These are phyloP conservation scores for Nannobrachium achirus DNA, from an alignment of 2,113 vertebrate species.

Conservation along the genomic window DNA sequence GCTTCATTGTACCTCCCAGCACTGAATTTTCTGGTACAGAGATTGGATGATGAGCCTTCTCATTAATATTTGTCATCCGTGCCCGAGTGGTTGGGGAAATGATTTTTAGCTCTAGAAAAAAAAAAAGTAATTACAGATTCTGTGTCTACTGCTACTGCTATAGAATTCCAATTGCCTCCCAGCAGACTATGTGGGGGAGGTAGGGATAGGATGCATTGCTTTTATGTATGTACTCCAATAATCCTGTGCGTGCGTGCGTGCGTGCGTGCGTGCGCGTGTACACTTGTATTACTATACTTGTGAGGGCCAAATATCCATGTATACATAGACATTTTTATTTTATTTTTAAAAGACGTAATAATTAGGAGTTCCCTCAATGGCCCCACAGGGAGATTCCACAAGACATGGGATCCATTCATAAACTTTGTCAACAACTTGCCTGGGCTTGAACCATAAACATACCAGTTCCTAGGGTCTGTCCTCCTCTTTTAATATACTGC, in stretches of 20 bases:
- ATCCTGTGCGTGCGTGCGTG: background rate
- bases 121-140: conserved; percentile 23
- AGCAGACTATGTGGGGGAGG: background rate
- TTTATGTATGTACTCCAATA: background rate
- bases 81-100: conserved; percentile 24
- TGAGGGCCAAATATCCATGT: no score
- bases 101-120: conserved; percentile 6
- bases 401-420: no score
- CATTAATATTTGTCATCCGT: conserved; percentile 29
- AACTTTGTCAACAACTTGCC: no score
- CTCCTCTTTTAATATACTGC: no score
- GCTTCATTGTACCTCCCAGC: background rate
- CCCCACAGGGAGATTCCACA: no score
- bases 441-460: no score
- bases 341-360: no score
- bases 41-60: background rate
- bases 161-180: conserved; percentile 12
- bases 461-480: no score
- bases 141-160: background rate
- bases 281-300: no score
- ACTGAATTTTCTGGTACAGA: background rate
- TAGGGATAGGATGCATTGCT: conserved; percentile 4
- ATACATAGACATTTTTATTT: no score
- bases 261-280: background rate
- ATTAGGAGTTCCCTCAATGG: no score